Conservation (phyloP, 2,113 vertebrate species). For the Chamaea fasciata region DNA sequence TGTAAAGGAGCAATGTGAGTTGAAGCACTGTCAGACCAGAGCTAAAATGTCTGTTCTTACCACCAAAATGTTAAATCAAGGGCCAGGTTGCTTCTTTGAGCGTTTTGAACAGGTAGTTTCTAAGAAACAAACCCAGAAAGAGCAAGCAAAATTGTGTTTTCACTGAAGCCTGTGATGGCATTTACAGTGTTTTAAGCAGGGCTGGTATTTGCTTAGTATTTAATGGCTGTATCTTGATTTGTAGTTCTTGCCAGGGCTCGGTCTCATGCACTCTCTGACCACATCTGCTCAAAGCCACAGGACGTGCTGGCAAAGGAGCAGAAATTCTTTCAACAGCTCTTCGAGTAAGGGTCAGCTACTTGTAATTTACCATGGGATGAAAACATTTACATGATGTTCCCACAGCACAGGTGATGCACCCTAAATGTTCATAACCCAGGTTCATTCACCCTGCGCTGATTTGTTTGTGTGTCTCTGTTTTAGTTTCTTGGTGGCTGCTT, state of each 20-base stretch:
- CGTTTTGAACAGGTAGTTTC: neutral
- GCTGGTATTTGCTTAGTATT: neutral
- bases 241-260: neutral
- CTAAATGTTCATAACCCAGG: neutral
- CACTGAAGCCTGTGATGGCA: neutral
- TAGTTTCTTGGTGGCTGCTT: neutral
- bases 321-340: conserved; percentile 37
- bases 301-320: conserved; percentile 16
- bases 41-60: neutral
- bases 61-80: neutral
- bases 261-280: neutral
- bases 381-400: neutral
- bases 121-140: neutral
- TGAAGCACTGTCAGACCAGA: neutral
- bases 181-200: neutral
- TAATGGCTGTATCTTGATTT: neutral
- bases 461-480: neutral
- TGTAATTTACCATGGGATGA: neutral
- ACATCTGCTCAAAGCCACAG: conserved; percentile 21
- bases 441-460: neutral
- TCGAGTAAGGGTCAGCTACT: conserved; percentile 34
- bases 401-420: conserved; percentile 28
- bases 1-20: neutral
- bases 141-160: neutral
- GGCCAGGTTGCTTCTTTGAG: neutral